Base-by-base conservation (phyloP, 2,888 invertebrate species). In the Crepidodera aurea region DNA sequence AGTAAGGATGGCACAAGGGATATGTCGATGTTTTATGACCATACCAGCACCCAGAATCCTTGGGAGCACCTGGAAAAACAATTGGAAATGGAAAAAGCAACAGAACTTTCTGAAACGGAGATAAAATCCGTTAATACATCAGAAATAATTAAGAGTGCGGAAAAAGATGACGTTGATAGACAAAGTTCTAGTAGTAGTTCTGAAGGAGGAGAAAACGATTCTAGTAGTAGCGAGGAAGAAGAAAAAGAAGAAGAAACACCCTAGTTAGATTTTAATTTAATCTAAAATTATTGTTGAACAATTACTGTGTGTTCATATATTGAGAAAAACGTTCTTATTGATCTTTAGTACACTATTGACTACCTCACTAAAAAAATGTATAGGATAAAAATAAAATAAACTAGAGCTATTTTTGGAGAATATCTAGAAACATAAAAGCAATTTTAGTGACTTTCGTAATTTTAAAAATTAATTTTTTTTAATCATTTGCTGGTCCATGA, bases 1-100 rank as follows among this genome's bases (percentile, higher is more conserved):
- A 57, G 51, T 12, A 53, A 16, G 5, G 51, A 50, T 42, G 58
- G 62, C 8, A 37, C 58, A 22, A 51, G 39, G n/a, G 46, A 64
- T 29, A 53, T 65, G 34, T 57, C 64, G 6, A 42, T 12, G 15
- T 68, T 51, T 59, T 64, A 51, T 27, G 68, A 68, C 34, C 56
- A 12, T n/a, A 66, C 66, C 7, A 53, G 64, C 42, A 25, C 37
- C n/a, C 19, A 46, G 18, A 60, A 69, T 34, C 69, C 69, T 2
- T 69, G 69, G 69, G 54, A 58, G 19, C 57, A 63, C 1, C 46
- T 66, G 42, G 60, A 65, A 54, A 48, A 60, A 51, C 50, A 65
- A 29, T 19, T 50, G 7, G 25, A 59, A 32, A 25, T 22, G 7
- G 29, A 16, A 51, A 48, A 29, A 10, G 16, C 32, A 27, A 29